Evolutionary conservation across 2,113 vertebrate genomes (phyloP).

Genomic region (Etheostoma cragini): DNA sequence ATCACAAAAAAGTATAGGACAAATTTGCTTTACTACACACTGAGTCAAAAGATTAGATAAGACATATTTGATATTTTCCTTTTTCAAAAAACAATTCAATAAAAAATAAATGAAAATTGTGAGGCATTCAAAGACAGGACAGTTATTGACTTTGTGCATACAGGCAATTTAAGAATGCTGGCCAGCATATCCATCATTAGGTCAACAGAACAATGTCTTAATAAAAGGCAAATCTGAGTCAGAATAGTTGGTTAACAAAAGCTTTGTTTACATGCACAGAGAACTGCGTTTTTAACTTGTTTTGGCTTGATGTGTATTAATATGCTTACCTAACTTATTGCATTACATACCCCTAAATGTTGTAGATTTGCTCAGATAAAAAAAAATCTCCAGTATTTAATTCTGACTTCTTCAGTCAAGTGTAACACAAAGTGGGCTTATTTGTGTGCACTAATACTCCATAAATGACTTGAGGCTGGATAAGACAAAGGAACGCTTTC

Average conservation of each 20-base stretch:
- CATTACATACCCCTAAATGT: neutral
- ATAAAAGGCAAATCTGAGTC: constrained; percentile 33
- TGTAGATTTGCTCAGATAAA: neutral
- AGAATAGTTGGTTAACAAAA: neutral
- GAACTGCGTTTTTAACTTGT: neutral
- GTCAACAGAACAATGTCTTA: constrained; percentile 57
- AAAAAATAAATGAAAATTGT: constrained; percentile 31
- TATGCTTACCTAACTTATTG: neutral
- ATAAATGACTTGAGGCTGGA: neutral
- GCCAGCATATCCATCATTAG: constrained; percentile 27
- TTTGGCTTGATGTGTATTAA: neutral
- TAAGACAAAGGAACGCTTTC: neutral
- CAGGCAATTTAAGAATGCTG: constrained; percentile 46
- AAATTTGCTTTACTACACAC: constrained; percentile 78
- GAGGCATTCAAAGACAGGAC: constrained; percentile 43
- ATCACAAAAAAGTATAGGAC: constrained; percentile 73
- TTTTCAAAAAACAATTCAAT: constrained; percentile 37
- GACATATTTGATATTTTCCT: constrained; percentile 54
- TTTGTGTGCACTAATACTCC: neutral
- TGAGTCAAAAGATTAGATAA: constrained; percentile 68
- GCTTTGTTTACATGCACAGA: constrained; percentile 23
- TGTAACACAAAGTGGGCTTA: neutral
- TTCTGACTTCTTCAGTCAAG: constrained; percentile 2
- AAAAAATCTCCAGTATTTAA: neutral
- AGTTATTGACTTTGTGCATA: constrained; percentile 51